Evolutionary conservation across 1,140 invertebrate species (phyloP), one percentile per base, ranked within the genome.

Genomic region (Drosophila subpulchrella): DNA sequence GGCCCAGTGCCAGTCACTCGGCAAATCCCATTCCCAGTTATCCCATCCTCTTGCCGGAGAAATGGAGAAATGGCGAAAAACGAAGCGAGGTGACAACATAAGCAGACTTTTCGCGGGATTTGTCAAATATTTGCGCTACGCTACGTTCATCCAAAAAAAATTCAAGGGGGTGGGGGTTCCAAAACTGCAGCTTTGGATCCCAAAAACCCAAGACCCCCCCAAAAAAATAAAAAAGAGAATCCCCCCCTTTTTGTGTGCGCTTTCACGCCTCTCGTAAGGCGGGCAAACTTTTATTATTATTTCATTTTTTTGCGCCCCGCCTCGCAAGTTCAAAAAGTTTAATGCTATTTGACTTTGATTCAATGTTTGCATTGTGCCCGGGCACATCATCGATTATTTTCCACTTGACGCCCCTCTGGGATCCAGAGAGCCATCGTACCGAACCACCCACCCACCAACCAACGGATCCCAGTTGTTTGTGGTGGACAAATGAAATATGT

Each of bases 321-420:
- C 58, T 74, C 65, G 66, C 78, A 71, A 86, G 83, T 86, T 86
- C 76, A 81, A 81, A 81, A 86, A 82, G 83, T 86, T 86, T 86
- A 86, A 86, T 86, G 82, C 82, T 83, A 78, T 86, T 86, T 86
- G 83, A 86, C 84, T 86, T 86, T 86, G 83, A 86, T 88, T 86
- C 83, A 86, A 88, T 86, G 86, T 86, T 86, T 86, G 83, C 83
- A 88, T 77, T 77, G 74, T 70, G 62, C 55, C 73, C 56, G 51
- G 63, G 63, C 75, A 77, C 63, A 77, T 70, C 74, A 77, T 86
- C 83, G 83, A 86, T 86, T 86, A 86, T 78, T 82, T 88, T 72
- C 74, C 68, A 54, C 39, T 58, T 67, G 47, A 65, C 50, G 70
- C 57, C 72, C 72, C 59, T 42, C 50, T 20, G 17, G 20, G 46